These are phyloP conservation scores for Sebastes melanostomus DNA, from an alignment of 2,797 vertebrate genomes.

Conservation along the genomic window DNA sequence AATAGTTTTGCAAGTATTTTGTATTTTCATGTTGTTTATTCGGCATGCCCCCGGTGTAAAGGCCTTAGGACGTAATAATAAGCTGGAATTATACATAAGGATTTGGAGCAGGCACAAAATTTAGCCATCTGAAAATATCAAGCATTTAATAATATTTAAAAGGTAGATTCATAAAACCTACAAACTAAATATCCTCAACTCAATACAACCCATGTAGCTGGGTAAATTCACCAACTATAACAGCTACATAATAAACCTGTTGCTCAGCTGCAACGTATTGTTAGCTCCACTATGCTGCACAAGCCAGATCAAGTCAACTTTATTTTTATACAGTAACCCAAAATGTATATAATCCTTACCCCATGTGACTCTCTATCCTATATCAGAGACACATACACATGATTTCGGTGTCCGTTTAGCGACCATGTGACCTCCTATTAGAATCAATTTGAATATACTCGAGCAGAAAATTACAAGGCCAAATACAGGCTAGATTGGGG, in stretches of 20 bases:
- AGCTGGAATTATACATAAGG: neutral
- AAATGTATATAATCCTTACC: neutral
- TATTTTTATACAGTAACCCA: neutral
- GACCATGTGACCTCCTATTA: conserved; percentile 37
- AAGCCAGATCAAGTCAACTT: neutral
- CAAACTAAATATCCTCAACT: neutral
- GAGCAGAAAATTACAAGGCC: conserved; percentile 29
- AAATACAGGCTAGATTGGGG: conserved; percentile 47
- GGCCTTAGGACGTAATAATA: neutral
- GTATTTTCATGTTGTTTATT: too few relatives aligned
- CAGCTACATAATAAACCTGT: neutral
- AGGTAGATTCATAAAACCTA: neutral
- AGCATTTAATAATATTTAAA: neutral
- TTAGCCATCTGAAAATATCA: neutral
- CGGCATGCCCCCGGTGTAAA: too few relatives aligned
- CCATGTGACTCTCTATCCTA: neutral
- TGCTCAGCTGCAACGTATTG: neutral
- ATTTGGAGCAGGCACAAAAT: neutral
- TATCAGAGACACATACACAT: neutral
- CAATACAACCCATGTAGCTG: too few relatives aligned
- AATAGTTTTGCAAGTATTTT: too few relatives aligned
- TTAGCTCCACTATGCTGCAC: neutral
- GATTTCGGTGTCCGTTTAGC: neutral
- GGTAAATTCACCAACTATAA: neutral
- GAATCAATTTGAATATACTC: conserved; percentile 46